These are phyloP conservation scores for Buceros bicornis DNA, from an alignment of 2,797 vertebrate genomes.

Conservation along the genomic window DNA sequence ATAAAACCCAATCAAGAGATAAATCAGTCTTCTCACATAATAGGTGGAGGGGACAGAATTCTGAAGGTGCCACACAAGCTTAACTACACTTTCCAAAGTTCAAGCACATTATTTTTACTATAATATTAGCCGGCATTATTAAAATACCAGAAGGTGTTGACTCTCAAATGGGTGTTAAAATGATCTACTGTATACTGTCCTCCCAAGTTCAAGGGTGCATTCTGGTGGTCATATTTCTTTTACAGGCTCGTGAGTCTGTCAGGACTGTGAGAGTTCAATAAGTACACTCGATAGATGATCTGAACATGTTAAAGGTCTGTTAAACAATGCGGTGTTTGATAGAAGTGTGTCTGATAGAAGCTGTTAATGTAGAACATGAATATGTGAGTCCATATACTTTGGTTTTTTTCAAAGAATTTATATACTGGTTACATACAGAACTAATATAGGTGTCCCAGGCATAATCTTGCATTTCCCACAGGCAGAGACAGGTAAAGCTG, in stretches of 20 bases:
- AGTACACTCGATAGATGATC: not conserved
- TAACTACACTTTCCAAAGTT: constrained; percentile 50
- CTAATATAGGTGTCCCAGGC: not conserved
- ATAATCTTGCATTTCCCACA: not conserved
- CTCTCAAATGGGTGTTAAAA: not conserved
- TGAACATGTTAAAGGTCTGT: not conserved
- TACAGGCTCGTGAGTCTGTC: not conserved
- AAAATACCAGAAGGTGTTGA: constrained; percentile 12
- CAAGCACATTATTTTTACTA: constrained; percentile 37
- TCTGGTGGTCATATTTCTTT: constrained; percentile 9
- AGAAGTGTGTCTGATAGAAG: not conserved
- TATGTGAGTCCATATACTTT: not conserved
- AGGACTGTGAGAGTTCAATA: not conserved
- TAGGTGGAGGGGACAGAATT: not conserved
- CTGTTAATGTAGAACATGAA: not conserved
- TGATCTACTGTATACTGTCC: constrained; percentile 1
- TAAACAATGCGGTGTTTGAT: not conserved
- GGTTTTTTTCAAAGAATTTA: not conserved
- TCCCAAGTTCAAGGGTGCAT: constrained; percentile 25
- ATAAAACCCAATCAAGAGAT: not conserved
- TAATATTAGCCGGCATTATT: not conserved
- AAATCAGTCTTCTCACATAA: not conserved
- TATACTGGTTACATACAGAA: not conserved
- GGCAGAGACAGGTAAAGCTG: not conserved
- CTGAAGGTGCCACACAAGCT: not conserved